These are phyloP conservation scores for Lethenteron reissneri DNA, from an alignment of 2,113 vertebrate genomes.

Conservation along the genomic window DNA sequence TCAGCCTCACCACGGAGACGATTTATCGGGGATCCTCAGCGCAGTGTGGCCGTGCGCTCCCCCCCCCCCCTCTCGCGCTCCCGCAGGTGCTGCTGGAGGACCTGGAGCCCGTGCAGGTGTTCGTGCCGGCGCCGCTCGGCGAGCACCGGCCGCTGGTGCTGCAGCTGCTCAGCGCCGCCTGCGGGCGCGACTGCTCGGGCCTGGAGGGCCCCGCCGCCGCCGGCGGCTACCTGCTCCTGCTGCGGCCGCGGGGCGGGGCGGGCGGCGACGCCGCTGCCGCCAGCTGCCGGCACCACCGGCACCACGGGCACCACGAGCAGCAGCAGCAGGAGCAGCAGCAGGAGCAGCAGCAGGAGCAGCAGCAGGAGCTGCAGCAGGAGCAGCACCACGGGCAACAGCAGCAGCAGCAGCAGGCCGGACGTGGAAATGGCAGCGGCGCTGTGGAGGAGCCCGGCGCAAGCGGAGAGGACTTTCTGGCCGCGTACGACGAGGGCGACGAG, in stretches of 20 bases:
- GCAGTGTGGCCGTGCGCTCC: no score
- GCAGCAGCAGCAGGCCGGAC: no score
- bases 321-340: no score
- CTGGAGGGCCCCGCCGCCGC: background rate
- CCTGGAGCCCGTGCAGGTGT: slow-evolving; percentile 63
- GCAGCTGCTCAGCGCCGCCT: slow-evolving; percentile 66
- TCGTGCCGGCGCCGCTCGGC: slow-evolving; percentile 41
- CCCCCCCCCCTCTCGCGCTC: background rate
- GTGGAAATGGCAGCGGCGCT: no score
- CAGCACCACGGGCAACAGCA: no score
- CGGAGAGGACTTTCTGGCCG: no score
- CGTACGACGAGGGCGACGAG: no score
- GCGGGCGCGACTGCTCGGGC: slow-evolving; percentile 79
- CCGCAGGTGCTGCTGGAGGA: slow-evolving; percentile 44
- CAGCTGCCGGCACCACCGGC: background rate
- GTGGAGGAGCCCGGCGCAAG: no score
- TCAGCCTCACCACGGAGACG: no score
- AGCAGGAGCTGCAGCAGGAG: no score
- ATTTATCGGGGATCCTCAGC: no score
- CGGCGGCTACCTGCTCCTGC: slow-evolving; percentile 1
- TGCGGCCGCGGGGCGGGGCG: background rate
- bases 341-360: no score
- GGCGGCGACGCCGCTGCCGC: background rate
- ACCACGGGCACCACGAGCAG: background rate
- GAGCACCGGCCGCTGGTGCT: slow-evolving; percentile 44